phyloP scores from a whole-genome alignment of 2,113 vertebrate genomes.

The Cyprinodon brontotheroides region DNA sequence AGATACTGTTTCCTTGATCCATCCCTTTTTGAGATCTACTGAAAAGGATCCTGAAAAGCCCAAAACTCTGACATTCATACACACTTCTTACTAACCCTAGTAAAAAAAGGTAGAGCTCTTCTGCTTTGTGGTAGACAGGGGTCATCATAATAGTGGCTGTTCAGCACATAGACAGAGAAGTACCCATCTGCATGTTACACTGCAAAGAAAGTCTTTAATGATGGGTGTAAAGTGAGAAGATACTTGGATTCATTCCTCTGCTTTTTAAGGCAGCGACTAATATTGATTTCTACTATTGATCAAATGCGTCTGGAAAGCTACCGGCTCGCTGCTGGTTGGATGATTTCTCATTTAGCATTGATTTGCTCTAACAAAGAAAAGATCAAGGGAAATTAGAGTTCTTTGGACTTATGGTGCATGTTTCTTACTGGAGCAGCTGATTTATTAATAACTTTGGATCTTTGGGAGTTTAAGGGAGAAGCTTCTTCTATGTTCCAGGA shows the following conservation, averaged over 20 bases:
- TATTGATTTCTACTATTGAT: constrained; percentile 39
- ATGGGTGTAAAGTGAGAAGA: constrained; percentile 29
- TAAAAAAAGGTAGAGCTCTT: neutral
- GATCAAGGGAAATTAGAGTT: neutral
- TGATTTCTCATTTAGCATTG: constrained; percentile 29
- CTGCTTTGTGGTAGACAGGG: neutral
- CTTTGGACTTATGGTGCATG: neutral
- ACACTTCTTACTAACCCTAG: neutral
- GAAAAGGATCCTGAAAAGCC: neutral
- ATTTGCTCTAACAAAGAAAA: constrained; percentile 20
- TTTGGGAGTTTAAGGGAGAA: neutral
- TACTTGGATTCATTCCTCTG: constrained; percentile 26
- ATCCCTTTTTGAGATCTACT: neutral
- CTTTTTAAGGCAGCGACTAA: constrained; percentile 17
- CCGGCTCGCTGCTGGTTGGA: neutral
- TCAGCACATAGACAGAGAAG: constrained; percentile 2
- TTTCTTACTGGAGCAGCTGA: neutral
- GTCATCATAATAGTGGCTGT: neutral
- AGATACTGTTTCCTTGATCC: no score
- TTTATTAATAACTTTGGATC: constrained; percentile 20
- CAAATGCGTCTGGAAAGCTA: constrained; percentile 15
- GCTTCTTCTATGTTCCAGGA: constrained; percentile 24
- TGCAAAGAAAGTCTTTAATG: neutral
- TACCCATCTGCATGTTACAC: neutral
- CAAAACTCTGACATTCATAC: neutral